phyloP scores from a whole-genome alignment of 2,888 invertebrate genomes.

The Vannuccia rotundouncinata region DNA sequence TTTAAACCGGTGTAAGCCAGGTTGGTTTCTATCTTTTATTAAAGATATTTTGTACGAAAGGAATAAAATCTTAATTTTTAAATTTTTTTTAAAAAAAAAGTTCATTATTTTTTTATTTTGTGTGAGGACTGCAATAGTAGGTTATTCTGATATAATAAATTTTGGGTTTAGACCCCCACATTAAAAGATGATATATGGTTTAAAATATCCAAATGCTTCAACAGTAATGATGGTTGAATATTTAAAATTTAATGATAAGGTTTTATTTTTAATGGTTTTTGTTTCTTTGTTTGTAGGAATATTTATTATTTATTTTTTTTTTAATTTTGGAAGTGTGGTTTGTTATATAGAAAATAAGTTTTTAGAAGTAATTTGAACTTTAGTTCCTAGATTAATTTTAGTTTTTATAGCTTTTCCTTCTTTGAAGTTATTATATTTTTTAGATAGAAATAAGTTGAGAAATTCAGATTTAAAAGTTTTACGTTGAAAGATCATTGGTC shows the following conservation, averaged over 20 bases:
- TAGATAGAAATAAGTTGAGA: constrained; percentile 45
- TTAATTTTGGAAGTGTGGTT: constrained; percentile 38
- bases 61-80: constrained; percentile 53
- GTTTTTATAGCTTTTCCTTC: constrained; percentile 45
- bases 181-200: constrained; percentile 4
- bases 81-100: not conserved
- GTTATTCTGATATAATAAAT: not conserved
- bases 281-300: constrained; percentile 44
- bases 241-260: constrained; percentile 48
- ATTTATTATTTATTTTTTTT: constrained; percentile 42
- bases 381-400: constrained; percentile 46
- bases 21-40: constrained; percentile 70
- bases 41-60: constrained; percentile 69
- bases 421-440: constrained; percentile 43
- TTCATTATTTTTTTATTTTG: no score
- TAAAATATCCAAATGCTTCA: constrained; percentile 45
- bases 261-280: constrained; percentile 44
- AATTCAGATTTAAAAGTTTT: constrained; percentile 46
- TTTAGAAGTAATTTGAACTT: constrained; percentile 46
- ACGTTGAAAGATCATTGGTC: no score
- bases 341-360: constrained; percentile 27
- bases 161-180: no score
- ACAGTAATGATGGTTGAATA: constrained; percentile 46
- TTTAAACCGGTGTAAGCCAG: constrained; percentile 77
- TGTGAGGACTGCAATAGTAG: not conserved